Base-by-base conservation (phyloP, 2,113 vertebrate species). In the Chlamydotis undulata region DNA sequence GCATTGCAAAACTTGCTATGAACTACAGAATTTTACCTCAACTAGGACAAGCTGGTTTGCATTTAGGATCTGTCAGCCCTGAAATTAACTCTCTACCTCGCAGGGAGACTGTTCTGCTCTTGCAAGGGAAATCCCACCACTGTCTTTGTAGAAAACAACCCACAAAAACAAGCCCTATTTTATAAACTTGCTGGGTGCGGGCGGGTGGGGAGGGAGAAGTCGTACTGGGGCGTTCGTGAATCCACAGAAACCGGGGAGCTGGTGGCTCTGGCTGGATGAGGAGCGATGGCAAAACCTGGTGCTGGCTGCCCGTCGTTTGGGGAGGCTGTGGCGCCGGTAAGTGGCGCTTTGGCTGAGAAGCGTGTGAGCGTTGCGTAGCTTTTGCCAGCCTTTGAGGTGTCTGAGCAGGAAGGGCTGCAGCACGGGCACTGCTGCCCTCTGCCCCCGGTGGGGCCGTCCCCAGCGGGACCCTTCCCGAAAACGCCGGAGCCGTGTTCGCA, bases 21-120 rank as follows among this genome's bases (percentile, higher is more conserved):
- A 98, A 98, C 96, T 81, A 82, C 76, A 94, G 87, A 75, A 88
- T 97, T 96, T 98, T 97, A 98, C 97, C 98, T 98, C 97, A 95
- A 4, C 87, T 96, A 79, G 95, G 95, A 97, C 83, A 94, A 92
- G 75, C 92, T 91, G 73, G 85, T 93, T 96, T 95, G 96, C 94
- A 78, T 91, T 94, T 97, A 96, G 94, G 78, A 95, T 97, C 68
- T 81, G 43, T 82, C 94, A 84, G 47, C 94, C 76, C 90, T 80
- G 86, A 95, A 90, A 87, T 89, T 82, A 87, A 96, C 96, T 95
- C 96, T 97, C 97, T 97, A 98, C 98, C 97, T 98, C 97, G 25
- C 41, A 79, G 89, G 80, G 97, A 95, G 93, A 83, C 75, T 97
- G 57, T 92, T 90, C 70, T 92, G 82, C 90, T 91, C 50, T 94